These are phyloP conservation scores for Elaphurus davidianus DNA, from an alignment of 2,113 vertebrate species.

Conservation along the genomic window DNA sequence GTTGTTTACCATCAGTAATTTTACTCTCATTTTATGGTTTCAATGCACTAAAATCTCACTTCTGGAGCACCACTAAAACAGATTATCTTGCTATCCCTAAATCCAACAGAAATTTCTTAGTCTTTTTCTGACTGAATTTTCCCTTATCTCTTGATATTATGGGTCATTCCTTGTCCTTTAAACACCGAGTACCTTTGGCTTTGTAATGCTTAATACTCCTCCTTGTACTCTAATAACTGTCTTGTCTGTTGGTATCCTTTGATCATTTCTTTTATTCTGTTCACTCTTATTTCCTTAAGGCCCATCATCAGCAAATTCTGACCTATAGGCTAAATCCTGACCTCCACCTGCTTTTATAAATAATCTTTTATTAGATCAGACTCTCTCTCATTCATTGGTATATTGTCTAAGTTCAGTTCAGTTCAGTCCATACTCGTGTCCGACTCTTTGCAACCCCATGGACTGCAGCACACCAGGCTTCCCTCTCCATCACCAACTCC, in stretches of 20 bases:
- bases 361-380: neutral
- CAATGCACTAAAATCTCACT: neutral
- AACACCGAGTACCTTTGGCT: neutral
- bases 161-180: neutral
- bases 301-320: neutral
- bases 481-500: neutral
- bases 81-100: neutral
- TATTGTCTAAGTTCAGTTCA: neutral
- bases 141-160: neutral
- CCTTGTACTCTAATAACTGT: neutral
- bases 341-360: neutral
- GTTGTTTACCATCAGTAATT: neutral
- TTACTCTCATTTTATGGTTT: constrained; percentile 1
- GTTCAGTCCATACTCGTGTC: neutral
- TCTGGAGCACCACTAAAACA: neutral
- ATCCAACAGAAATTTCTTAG: neutral
- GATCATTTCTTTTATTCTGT: neutral
- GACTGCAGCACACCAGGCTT: neutral
- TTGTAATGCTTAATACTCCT: neutral
- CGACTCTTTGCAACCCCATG: neutral
- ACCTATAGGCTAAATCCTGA: neutral
- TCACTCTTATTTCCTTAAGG: neutral
- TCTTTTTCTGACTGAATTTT: neutral
- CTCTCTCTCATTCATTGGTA: neutral
- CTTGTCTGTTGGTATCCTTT: neutral